Conservation (phyloP, 2,797 vertebrate genomes). For the Neopelma chrysocephalum region DNA sequence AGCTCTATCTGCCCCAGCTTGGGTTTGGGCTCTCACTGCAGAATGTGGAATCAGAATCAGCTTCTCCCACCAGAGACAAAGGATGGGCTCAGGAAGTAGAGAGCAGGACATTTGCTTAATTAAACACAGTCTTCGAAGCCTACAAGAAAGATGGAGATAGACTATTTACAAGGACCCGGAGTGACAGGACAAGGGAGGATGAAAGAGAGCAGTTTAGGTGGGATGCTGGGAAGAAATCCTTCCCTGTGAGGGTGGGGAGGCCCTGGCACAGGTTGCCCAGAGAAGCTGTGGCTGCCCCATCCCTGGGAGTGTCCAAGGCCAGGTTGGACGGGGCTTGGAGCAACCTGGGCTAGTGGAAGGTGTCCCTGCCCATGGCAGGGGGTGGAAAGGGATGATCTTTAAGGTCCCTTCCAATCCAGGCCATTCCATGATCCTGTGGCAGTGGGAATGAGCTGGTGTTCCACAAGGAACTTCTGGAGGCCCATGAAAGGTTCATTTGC, state of each 20-base stretch:
- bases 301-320: neutral
- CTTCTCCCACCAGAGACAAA: accelerated
- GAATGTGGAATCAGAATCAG: neutral
- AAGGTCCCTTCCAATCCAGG: neutral
- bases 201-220: neutral
- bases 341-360: accelerated
- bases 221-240: neutral
- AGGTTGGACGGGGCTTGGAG: neutral
- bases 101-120: neutral
- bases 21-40: neutral
- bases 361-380: neutral
- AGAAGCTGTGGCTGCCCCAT: neutral
- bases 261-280: neutral
- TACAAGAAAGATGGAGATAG: neutral
- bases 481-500: neutral
- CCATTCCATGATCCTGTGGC: neutral
- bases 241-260: accelerated
- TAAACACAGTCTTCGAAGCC: neutral
- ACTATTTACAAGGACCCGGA: neutral
- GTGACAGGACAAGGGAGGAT: neutral
- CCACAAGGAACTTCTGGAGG: neutral
- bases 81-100: neutral
- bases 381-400: neutral
- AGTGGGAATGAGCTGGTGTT: neutral
- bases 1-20: neutral